Percentiles rank a stretch among this genome's conserved stretches.
These are phyloP conservation scores for Escarpia spicata DNA, from an alignment of 2,888 invertebrate species.

Conservation along the genomic window DNA sequence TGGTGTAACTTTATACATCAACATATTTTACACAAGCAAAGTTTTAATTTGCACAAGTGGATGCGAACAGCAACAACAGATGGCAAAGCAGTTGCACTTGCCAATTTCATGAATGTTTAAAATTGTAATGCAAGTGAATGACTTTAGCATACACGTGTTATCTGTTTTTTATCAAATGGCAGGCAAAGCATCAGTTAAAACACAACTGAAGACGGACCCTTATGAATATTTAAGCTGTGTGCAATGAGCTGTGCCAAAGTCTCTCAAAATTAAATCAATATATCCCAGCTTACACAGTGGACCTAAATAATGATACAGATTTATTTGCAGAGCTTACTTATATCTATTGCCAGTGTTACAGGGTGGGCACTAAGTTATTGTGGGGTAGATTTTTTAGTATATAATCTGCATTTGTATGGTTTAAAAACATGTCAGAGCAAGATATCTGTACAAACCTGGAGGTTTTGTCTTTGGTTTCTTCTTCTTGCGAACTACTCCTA, in stretches of 20 bases:
- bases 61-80: neutral
- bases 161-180: no score
- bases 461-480: neutral
- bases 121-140: neutral
- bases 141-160: neutral
- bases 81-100: neutral
- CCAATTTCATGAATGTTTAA: neutral
- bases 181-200: no score
- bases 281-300: no score
- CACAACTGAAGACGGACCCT: no score
- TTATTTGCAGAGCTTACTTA: no score
- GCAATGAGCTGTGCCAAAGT: no score
- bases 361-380: neutral
- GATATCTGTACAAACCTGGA: neutral
- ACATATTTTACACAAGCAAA: neutral
- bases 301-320: no score
- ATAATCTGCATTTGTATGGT: neutral
- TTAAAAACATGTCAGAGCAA: neutral
- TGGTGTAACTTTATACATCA: neutral
- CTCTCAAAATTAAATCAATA: no score
- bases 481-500: neutral
- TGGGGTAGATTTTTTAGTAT: neutral
- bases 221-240: no score
- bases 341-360: no score
- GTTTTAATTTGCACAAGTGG: neutral